Evolutionary conservation across 2,113 vertebrate genomes (phyloP), one percentile per base, ranked within the genome.

Genomic region (Cavia porcellus): DNA sequence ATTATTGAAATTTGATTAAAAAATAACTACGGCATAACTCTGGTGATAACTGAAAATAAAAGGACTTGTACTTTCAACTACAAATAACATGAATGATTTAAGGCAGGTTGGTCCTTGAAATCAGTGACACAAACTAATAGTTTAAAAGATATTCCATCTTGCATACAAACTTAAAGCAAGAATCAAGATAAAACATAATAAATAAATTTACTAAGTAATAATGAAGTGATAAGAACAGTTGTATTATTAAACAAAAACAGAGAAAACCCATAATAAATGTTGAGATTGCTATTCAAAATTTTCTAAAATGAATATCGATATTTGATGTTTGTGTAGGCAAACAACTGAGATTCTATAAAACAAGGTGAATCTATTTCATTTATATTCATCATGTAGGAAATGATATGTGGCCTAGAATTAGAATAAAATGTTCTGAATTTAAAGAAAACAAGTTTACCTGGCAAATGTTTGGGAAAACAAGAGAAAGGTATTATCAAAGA

Each of bases 391-490:
- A 59, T 30, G 47, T 11, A 81, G 32, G 35, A 66, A 94, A 66
- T 22, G 20, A 52, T 0, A 45, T 8, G 22, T 92, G 50, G 28
- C 25, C 61, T 86, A 90, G 10, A 87, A 50, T 42, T 96, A 38
- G 30, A 94, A 28, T 86, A 90, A 92, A 88, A 55, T 20, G 22
- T 7, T 9, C 8, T 50, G 1, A 7, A 62, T 90, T 95, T 66
- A 64, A 94, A 81, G 32, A 94, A 87, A 83, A 57, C 35, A 95
- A 1, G 25, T 86, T 98, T 98, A 99, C 99, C 99, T 98, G 99
- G 99, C n/a, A 99, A 96, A 79, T 98, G 98, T 85, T 97, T 99
- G 0, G 99, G 99, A 96, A 99, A 99, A 83, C 98, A 99, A 6
- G 98, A 98, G 92, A 99, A 98, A 35, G 99, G 99, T 86, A 98